phyloP scores from a whole-genome alignment of 2,888 invertebrate genomes.

The Parasteatoda lunata region DNA sequence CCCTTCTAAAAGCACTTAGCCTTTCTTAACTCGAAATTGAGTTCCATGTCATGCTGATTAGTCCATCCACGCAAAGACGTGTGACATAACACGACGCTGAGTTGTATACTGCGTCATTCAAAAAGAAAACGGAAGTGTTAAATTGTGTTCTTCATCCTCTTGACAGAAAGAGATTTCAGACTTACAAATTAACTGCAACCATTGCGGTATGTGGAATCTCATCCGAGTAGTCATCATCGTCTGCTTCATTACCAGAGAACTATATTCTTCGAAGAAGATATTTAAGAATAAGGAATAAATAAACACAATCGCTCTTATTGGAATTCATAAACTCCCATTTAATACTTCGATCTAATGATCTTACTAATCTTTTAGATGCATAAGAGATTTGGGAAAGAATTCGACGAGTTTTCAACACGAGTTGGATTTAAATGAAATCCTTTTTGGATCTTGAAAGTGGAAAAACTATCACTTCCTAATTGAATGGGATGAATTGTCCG shows the following conservation, averaged over 20 bases:
- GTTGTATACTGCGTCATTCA: not conserved
- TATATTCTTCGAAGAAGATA: not conserved
- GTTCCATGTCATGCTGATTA: not conserved
- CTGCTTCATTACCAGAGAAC: slow-evolving; percentile 6
- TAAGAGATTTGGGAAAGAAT: not conserved
- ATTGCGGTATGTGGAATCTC: not conserved
- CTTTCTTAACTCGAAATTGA: not conserved
- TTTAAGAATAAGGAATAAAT: slow-evolving; percentile 15
- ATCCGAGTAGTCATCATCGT: not conserved
- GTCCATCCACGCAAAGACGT: too few relatives aligned
- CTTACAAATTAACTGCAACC: not conserved
- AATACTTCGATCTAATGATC: not conserved
- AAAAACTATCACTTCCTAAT: not conserved
- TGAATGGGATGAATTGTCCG: not conserved
- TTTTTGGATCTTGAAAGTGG: not conserved
- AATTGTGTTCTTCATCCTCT: not conserved
- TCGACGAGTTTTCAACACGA: not conserved
- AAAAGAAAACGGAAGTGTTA: not conserved
- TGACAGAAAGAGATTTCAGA: slow-evolving; percentile 29
- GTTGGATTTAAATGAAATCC: not conserved
- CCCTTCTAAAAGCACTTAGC: not conserved
- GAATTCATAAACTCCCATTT: slow-evolving; percentile 9
- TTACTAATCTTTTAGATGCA: not conserved
- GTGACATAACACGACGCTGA: not conserved
- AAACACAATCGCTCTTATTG: slow-evolving; percentile 15